Percentiles rank a stretch among this genome's conserved stretches.
Evolutionary conservation across 1,140 invertebrate species (phyloP).

Genomic region (Chrysomallon squamiferum): DNA sequence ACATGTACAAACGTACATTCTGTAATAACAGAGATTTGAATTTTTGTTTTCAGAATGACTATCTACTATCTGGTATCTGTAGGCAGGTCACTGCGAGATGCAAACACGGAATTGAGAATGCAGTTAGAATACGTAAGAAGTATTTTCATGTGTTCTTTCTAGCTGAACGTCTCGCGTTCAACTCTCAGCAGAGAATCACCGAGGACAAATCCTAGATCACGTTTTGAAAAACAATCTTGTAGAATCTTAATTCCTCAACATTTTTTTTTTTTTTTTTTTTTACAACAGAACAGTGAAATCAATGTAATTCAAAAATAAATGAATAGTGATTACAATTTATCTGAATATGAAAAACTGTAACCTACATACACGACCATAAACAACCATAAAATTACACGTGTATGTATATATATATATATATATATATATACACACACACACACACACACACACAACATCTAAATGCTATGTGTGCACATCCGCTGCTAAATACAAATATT

Average conservation of each 20-base stretch:
- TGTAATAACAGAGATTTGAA: too few relatives aligned
- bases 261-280: neutral
- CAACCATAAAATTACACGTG: too few relatives aligned
- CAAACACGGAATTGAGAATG: constrained; percentile 90
- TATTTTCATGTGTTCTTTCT: neutral
- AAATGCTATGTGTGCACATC: too few relatives aligned
- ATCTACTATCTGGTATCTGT: constrained; percentile 95
- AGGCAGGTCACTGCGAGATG: constrained; percentile 87
- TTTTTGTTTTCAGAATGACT: constrained; percentile 71
- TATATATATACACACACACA: too few relatives aligned
- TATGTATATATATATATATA: too few relatives aligned
- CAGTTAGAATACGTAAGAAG: constrained; percentile 63
- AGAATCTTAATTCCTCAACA: neutral
- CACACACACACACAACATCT: too few relatives aligned
- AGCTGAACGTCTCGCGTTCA: neutral
- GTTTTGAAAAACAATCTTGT: neutral
- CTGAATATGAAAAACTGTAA: too few relatives aligned
- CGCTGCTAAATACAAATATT: too few relatives aligned
- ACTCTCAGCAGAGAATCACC: neutral
- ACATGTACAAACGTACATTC: too few relatives aligned
- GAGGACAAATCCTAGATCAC: neutral
- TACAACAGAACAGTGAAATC: neutral
- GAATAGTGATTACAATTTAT: too few relatives aligned
- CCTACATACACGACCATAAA: too few relatives aligned
- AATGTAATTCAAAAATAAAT: too few relatives aligned